Percentiles rank a stretch among this genome's conserved stretches.
phyloP scores from a whole-genome alignment of 2,113 vertebrate species.

The Halcyon senegalensis region DNA sequence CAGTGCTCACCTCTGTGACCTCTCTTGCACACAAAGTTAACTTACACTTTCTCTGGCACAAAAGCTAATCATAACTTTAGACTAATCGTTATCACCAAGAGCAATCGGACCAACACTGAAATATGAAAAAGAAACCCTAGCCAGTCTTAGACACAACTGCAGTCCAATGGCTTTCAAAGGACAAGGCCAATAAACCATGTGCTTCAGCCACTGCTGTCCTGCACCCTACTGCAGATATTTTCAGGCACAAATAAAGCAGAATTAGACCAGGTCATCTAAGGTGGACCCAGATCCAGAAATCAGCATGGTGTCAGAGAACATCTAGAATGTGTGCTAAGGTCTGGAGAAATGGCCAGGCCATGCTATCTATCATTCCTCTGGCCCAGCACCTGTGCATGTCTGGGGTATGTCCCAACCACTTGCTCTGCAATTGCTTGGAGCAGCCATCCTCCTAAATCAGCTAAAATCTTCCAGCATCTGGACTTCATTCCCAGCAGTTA shows the following conservation, averaged over 20 bases:
- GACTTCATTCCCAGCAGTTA: not conserved
- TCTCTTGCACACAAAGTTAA: not conserved
- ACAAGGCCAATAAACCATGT: not conserved
- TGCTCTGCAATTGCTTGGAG: not conserved
- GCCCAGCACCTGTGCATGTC: not conserved
- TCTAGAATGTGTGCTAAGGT: not conserved
- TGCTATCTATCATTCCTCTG: accelerated
- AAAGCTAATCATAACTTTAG: not conserved
- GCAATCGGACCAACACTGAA: not conserved
- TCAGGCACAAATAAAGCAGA: not conserved
- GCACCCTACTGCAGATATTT: not conserved
- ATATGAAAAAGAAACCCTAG: not conserved
- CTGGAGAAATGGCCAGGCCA: not conserved
- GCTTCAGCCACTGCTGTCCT: not conserved
- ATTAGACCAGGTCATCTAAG: not conserved
- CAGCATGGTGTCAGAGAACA: not conserved
- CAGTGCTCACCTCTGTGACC: not conserved
- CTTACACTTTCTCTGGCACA: not conserved
- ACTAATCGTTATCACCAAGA: not conserved
- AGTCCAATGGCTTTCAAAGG: not conserved
- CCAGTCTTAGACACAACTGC: not conserved
- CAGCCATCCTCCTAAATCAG: not conserved
- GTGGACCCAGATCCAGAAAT: not conserved
- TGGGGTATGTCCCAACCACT: accelerated
- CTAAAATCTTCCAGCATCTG: not conserved